Percentiles rank a stretch among this genome's conserved stretches.
Conservation (phyloP, 2,888 invertebrate genomes). For the Agriopis marginaria region DNA sequence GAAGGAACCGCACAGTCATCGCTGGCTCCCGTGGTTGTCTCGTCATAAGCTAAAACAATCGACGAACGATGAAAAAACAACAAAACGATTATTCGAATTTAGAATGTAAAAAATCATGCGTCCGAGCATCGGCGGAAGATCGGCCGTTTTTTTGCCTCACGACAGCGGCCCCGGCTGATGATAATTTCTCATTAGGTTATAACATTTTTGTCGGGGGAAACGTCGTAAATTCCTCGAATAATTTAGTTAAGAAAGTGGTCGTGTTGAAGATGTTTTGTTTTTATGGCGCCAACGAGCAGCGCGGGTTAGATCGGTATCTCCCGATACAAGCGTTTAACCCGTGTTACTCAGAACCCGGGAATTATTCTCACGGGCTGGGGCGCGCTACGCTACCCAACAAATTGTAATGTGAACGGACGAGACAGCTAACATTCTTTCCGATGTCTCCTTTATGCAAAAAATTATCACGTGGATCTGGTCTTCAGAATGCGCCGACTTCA, state of each 20-base stretch:
- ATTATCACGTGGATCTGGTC: slow-evolving; percentile 23
- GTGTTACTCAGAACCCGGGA: slow-evolving; percentile 81
- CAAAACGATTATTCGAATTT: slow-evolving; percentile 76
- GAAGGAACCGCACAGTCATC: slow-evolving; percentile 75
- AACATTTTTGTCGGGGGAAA: slow-evolving; percentile 83
- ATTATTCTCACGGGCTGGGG: slow-evolving; percentile 79
- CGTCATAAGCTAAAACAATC: slow-evolving; percentile 77
- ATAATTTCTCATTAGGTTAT: slow-evolving; percentile 86
- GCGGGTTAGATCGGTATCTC: slow-evolving; percentile 84
- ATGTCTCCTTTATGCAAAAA: slow-evolving; percentile 41
- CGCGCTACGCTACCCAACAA: slow-evolving; percentile 70
- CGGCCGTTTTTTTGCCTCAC: slow-evolving; percentile 73
- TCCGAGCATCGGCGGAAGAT: slow-evolving; percentile 67
- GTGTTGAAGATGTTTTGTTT: slow-evolving; percentile 84
- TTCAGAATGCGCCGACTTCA: slow-evolving; percentile 6
- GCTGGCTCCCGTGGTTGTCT: slow-evolving; percentile 73
- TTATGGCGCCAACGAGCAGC: slow-evolving; percentile 84
- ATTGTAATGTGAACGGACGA: slow-evolving; percentile 73
- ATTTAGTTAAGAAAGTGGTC: slow-evolving; percentile 85
- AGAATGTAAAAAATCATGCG: slow-evolving; percentile 72
- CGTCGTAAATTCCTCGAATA: slow-evolving; percentile 85
- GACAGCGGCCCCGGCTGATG: slow-evolving; percentile 71
- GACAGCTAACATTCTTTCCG: slow-evolving; percentile 58
- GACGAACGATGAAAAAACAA: slow-evolving; percentile 69
- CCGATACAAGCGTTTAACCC: slow-evolving; percentile 85